Conservation (phyloP, 2,888 invertebrate genomes). For the Callosobruchus maculatus region DNA sequence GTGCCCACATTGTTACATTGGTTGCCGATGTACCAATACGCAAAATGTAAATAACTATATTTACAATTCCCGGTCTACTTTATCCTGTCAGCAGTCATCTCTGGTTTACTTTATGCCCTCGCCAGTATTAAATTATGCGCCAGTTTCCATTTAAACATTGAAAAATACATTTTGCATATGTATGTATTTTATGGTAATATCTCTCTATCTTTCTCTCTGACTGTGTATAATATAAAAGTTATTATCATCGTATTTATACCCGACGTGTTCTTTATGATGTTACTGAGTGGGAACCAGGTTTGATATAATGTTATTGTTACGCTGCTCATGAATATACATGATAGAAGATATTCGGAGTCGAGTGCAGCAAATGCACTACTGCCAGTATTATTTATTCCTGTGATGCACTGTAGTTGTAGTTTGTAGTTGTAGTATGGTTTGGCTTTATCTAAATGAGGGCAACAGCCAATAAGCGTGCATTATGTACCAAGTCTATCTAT, state of each 20-base stretch:
- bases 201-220: not conserved
- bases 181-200: not conserved
- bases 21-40: not conserved
- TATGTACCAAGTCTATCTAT: not conserved
- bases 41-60: not conserved
- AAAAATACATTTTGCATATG: not conserved
- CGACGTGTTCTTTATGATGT: conserved; percentile 18
- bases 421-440: not conserved
- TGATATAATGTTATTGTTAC: conserved; percentile 22
- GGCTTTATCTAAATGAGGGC: not conserved
- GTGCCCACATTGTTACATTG: not conserved
- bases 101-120: not conserved
- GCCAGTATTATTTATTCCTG: not conserved
- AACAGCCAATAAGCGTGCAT: not conserved
- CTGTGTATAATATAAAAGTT: conserved; percentile 18
- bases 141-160: not conserved
- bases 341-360: conserved; percentile 10
- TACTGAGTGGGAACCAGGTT: conserved; percentile 19
- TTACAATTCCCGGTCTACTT: not conserved
- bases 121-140: not conserved
- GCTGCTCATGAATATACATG: conserved; percentile 17
- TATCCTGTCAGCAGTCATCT: not conserved
- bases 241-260: conserved; percentile 22
- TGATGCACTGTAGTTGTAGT: not conserved
- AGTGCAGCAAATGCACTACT: not conserved